These are phyloP conservation scores for Bombus difficillimus DNA, from an alignment of 1,140 invertebrate species.

Conservation along the genomic window DNA sequence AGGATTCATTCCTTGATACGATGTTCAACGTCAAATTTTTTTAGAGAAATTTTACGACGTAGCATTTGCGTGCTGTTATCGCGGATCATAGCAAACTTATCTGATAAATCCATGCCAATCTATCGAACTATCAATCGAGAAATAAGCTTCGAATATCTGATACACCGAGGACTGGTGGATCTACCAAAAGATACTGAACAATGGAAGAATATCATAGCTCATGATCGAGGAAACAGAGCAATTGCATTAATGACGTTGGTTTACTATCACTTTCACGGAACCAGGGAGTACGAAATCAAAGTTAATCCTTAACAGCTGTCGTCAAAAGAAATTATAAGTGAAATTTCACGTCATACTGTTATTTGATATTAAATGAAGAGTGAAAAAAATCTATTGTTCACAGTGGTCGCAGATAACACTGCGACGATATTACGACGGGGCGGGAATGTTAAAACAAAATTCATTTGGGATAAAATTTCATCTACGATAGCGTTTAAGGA, in stretches of 20 bases:
- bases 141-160: constrained; percentile 18
- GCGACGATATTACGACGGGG: too few species aligned
- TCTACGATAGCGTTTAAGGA: neutral
- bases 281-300: constrained; percentile 49
- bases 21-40: neutral
- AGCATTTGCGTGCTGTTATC: constrained; percentile 47
- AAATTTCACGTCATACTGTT: neutral
- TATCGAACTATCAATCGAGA: neutral
- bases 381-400: neutral
- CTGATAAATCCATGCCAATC: constrained; percentile 32
- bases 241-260: constrained; percentile 46
- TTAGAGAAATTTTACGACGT: constrained; percentile 49
- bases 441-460: neutral
- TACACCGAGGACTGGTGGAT: constrained; percentile 39
- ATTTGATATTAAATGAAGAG: too few species aligned
- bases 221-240: neutral
- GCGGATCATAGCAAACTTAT: constrained; percentile 31
- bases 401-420: neutral
- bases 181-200: constrained; percentile 31
- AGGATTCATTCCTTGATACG: neutral
- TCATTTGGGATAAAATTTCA: neutral
- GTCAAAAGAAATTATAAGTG: neutral
- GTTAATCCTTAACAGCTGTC: neutral
- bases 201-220: constrained; percentile 37
- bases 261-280: constrained; percentile 64